Percentiles rank a stretch among this genome's conserved stretches.
phyloP scores from a whole-genome alignment of 2,113 vertebrate genomes.

The Corythoichthys haematopterus region DNA sequence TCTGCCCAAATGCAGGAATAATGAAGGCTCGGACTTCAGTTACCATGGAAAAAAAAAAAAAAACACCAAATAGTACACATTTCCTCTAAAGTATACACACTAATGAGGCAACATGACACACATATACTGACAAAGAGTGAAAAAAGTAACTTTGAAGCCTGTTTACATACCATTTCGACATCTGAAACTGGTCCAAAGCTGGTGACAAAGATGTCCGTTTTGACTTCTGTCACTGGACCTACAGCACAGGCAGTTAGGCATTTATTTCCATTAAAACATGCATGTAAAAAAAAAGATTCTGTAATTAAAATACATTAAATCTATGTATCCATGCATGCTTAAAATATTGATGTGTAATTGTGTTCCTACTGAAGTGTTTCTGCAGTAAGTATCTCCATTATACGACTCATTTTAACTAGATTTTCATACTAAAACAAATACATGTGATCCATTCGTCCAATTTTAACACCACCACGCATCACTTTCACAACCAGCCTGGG shows the following conservation, averaged over 20 bases:
- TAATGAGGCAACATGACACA: neutral
- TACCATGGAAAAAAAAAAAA: conserved; percentile 10
- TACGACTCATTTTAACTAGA: neutral
- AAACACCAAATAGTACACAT: conserved; percentile 14
- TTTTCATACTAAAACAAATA: neutral
- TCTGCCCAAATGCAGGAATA: conserved; percentile 74
- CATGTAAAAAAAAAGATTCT: neutral
- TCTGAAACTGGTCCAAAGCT: conserved; percentile 81
- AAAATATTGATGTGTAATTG: neutral
- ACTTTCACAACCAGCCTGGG: neutral
- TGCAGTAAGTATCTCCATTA: neutral
- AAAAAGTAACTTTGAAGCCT: conserved; percentile 14
- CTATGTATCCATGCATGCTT: no score
- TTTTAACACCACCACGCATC: neutral
- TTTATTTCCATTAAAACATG: neutral
- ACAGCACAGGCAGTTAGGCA: conserved; percentile 17
- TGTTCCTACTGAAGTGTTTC: neutral
- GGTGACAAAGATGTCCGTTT: conserved; percentile 82
- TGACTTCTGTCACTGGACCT: conserved; percentile 80
- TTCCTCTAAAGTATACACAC: neutral
- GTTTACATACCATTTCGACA: conserved; percentile 76
- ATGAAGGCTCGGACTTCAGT: conserved; percentile 61
- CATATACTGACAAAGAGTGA: conserved; percentile 5
- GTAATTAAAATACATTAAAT: neutral
- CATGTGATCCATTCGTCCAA: neutral